Conservation (phyloP, 1,140 invertebrate species). For the Tetramorium alpestre region DNA sequence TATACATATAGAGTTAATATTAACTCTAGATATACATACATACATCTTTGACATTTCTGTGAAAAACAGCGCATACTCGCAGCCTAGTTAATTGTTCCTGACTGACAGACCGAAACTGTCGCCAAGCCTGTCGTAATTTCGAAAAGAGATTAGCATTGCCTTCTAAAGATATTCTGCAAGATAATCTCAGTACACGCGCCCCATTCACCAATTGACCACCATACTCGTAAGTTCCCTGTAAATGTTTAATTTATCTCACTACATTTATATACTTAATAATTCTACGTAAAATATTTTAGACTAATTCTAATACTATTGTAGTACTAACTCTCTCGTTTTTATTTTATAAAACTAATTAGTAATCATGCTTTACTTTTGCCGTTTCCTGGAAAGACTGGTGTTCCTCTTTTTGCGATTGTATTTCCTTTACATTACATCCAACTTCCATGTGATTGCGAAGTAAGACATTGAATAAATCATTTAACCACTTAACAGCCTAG, state of each 20-base stretch:
- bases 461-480: constrained; percentile 90
- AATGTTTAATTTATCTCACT: constrained; percentile 18
- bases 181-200: constrained; percentile 90
- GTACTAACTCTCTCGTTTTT: no score
- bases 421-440: constrained; percentile 90
- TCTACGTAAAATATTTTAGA: background rate
- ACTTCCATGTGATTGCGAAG: constrained; percentile 90
- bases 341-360: background rate
- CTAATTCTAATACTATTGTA: background rate
- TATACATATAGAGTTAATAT: constrained; percentile 17
- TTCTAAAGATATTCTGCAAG: constrained; percentile 89
- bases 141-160: constrained; percentile 86
- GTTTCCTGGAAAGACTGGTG: constrained; percentile 92
- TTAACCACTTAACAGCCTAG: constrained; percentile 91
- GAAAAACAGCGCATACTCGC: constrained; percentile 91
- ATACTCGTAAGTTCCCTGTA: constrained; percentile 92
- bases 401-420: constrained; percentile 91
- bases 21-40: constrained; percentile 70
- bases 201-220: constrained; percentile 92
- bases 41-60: constrained; percentile 90
- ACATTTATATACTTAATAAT: background rate
- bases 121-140: constrained; percentile 89
- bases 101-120: constrained; percentile 89
- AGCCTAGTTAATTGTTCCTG: constrained; percentile 92
- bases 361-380: constrained; percentile 85